Conservation (phyloP, 30 jellyfish, hydroid and myxozoan species). For the Nemopilema nomurai region DNA sequence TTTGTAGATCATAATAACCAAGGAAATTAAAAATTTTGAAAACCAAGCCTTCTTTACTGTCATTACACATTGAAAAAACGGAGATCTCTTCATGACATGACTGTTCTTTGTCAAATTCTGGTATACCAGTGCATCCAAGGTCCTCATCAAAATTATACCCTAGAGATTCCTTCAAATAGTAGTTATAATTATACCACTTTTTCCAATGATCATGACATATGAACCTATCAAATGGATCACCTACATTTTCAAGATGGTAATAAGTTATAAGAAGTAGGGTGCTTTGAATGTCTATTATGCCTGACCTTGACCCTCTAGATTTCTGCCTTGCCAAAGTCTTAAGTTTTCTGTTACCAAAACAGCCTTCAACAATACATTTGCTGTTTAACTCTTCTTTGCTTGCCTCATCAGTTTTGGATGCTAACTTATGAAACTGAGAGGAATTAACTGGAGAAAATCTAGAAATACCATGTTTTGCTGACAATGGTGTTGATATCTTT, state of each 20-base stretch:
- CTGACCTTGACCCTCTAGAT: background rate
- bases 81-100: background rate
- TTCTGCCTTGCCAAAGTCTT: background rate
- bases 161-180: slow-evolving; percentile 3
- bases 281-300: slow-evolving; percentile 3
- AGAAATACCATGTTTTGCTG: background rate
- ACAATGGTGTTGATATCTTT: background rate
- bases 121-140: background rate
- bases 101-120: background rate
- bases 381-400: background rate
- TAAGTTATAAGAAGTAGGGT: slow-evolving; percentile 20
- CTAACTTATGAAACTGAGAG: background rate
- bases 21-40: background rate
- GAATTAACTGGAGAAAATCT: background rate
- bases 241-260: slow-evolving; percentile 3
- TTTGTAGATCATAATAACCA: background rate
- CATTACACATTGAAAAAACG: background rate
- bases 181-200: slow-evolving; percentile 19
- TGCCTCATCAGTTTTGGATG: background rate
- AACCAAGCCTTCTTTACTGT: background rate
- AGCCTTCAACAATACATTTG: background rate
- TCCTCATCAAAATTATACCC: background rate
- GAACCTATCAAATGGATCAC: slow-evolving; percentile 1
- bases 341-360: background rate
- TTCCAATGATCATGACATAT: slow-evolving; percentile 25